phyloP scores from a whole-genome alignment of 2,113 vertebrate species.

The Archocentrus centrarchus region DNA sequence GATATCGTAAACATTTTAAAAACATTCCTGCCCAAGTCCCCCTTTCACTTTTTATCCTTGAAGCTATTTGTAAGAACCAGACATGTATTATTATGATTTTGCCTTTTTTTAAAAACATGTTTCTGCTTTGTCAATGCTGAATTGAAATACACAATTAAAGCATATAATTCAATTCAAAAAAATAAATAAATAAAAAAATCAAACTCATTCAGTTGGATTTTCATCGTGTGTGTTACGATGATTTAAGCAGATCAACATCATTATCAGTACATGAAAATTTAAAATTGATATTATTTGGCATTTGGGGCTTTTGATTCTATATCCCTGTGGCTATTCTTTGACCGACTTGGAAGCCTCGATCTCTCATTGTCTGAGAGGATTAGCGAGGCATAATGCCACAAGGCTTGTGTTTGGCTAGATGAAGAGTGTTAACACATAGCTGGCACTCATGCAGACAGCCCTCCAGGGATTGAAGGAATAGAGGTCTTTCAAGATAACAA shows the following conservation, averaged over 20 bases:
- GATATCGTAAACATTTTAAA: background rate
- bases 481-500: constrained; percentile 47
- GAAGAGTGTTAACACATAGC: constrained; percentile 35
- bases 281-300: background rate
- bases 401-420: constrained; percentile 39
- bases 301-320: constrained; percentile 6
- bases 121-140: background rate
- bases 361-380: constrained; percentile 40
- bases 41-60: background rate
- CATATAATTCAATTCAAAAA: background rate
- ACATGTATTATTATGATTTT: background rate
- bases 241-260: constrained; percentile 1
- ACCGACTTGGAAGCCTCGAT: constrained; percentile 16
- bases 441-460: constrained; percentile 41
- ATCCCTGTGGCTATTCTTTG: constrained; percentile 30
- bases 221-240: background rate
- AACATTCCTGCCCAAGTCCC: background rate
- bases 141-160: constrained; percentile 2
- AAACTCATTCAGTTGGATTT: background rate
- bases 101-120: background rate
- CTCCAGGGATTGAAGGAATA: constrained; percentile 25
- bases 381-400: constrained; percentile 23
- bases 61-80: background rate
- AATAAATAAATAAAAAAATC: background rate
- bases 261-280: background rate